A percentile compares a stretch with the other conserved stretches of the same genome.
Evolutionary conservation across 2,888 invertebrate species (phyloP).

Genomic region (Lacanobia oleracea): DNA sequence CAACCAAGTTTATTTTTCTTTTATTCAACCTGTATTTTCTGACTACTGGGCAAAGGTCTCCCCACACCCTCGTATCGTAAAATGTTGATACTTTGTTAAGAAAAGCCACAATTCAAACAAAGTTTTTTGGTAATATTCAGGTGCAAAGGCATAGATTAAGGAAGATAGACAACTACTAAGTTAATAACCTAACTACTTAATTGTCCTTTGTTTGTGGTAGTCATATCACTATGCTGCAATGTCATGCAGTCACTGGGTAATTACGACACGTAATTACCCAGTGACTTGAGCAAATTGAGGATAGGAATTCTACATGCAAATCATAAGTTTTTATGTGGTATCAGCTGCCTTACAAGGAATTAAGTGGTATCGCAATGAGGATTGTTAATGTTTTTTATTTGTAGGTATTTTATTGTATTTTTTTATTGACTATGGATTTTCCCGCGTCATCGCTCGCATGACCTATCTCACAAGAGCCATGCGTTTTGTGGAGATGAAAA

Average conservation of each 20-base stretch:
- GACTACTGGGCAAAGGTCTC: too few relatives aligned
- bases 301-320: constrained; percentile 50
- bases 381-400: constrained; percentile 25
- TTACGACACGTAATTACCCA: constrained; percentile 20
- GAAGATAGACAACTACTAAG: constrained; percentile 3
- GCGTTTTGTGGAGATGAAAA: too few relatives aligned
- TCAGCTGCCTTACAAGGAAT: constrained; percentile 25
- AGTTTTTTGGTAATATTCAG: constrained; percentile 15
- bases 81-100: not conserved
- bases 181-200: constrained; percentile 29
- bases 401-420: not conserved
- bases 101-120: constrained; percentile 2
- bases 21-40: too few relatives aligned
- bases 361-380: constrained; percentile 11
- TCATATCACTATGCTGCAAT: constrained; percentile 40
- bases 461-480: too few relatives aligned
- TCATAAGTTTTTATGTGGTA: constrained; percentile 39
- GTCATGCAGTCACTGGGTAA: constrained; percentile 29
- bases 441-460: not conserved
- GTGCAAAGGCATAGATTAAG: constrained; percentile 9
- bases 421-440: not conserved
- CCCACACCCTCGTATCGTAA: too few relatives aligned
- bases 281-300: constrained; percentile 11
- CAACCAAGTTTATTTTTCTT: too few relatives aligned
- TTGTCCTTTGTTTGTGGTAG: constrained; percentile 50